phyloP scores from a whole-genome alignment of 2,797 vertebrate species.

The Pseudomugil tenellus region DNA sequence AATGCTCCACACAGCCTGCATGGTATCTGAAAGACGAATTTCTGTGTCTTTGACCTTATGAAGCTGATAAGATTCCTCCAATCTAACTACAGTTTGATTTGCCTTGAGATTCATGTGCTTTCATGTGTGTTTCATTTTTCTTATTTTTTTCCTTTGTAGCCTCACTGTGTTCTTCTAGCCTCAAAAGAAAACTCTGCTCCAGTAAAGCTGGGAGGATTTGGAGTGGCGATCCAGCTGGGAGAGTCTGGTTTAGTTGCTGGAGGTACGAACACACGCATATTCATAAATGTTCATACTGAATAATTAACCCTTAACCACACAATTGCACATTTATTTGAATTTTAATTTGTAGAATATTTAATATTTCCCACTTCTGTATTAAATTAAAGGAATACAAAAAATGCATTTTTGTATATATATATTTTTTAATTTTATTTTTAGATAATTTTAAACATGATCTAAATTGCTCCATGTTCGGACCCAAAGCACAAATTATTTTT shows the following conservation, averaged over 20 bases:
- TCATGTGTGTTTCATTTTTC: background rate
- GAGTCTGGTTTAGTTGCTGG: slow-evolving; percentile 98
- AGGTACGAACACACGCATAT: slow-evolving; percentile 82
- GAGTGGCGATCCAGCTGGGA: slow-evolving; percentile 97
- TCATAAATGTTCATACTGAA: no score
- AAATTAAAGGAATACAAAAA: no score
- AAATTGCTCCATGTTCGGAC: no score
- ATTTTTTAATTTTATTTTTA: no score
- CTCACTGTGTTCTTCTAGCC: slow-evolving; percentile 96
- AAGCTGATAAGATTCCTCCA: background rate
- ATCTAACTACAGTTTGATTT: background rate
- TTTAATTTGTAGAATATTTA: no score
- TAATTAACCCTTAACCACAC: no score
- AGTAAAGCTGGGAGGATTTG: slow-evolving; percentile 97
- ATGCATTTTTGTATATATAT: no score
- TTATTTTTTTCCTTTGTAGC: slow-evolving; percentile 76
- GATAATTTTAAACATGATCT: no score
- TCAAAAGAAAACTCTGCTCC: slow-evolving; percentile 99
- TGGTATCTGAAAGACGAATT: background rate
- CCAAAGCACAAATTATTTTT: no score
- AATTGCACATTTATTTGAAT: no score
- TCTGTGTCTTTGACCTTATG: background rate
- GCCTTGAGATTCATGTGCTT: background rate
- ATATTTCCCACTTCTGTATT: no score
- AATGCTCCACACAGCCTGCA: slow-evolving; percentile 23